These are phyloP conservation scores for Eutrigla gurnardus DNA, from an alignment of 2,797 vertebrate genomes.

Conservation along the genomic window DNA sequence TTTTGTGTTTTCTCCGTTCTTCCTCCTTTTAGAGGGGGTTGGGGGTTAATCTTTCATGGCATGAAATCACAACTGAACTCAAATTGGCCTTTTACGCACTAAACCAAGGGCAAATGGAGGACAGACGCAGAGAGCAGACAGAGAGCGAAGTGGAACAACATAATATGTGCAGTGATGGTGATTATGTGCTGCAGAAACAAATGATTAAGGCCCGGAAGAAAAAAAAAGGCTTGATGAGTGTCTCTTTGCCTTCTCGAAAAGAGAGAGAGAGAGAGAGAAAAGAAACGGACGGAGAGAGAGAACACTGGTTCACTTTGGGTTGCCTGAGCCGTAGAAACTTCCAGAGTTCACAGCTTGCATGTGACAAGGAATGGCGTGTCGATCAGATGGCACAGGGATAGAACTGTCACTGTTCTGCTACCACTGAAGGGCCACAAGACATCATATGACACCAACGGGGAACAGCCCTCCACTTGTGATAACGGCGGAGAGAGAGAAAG, in stretches of 20 bases:
- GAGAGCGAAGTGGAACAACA: slow-evolving; percentile 52
- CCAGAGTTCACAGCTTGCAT: slow-evolving; percentile 72
- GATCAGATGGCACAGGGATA: slow-evolving; percentile 89
- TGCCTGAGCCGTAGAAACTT: slow-evolving; percentile 23
- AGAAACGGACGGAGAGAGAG: neutral
- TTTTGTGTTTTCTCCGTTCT: slow-evolving; percentile 20
- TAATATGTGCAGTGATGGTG: slow-evolving; percentile 60
- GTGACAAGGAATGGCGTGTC: slow-evolving; percentile 85
- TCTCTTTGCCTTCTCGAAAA: slow-evolving; percentile 18
- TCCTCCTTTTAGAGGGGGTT: neutral
- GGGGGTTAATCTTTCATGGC: slow-evolving; percentile 29
- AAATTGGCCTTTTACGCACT: slow-evolving; percentile 65
- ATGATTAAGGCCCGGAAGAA: slow-evolving; percentile 49
- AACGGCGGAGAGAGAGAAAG: slow-evolving; percentile 44
- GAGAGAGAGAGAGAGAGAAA: neutral
- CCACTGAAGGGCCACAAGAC: slow-evolving; percentile 88
- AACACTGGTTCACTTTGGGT: slow-evolving; percentile 42
- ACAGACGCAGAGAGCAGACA: slow-evolving; percentile 38
- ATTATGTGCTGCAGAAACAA: slow-evolving; percentile 66
- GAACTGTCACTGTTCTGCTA: slow-evolving; percentile 94
- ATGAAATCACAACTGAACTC: slow-evolving; percentile 55
- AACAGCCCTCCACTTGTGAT: slow-evolving; percentile 85
- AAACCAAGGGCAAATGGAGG: slow-evolving; percentile 51
- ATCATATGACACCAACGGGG: slow-evolving; percentile 92
- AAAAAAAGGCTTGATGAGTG: slow-evolving; percentile 39